These are phyloP conservation scores for Onychomys leucogaster DNA, from an alignment of 2,797 vertebrate species.

Conservation along the genomic window DNA sequence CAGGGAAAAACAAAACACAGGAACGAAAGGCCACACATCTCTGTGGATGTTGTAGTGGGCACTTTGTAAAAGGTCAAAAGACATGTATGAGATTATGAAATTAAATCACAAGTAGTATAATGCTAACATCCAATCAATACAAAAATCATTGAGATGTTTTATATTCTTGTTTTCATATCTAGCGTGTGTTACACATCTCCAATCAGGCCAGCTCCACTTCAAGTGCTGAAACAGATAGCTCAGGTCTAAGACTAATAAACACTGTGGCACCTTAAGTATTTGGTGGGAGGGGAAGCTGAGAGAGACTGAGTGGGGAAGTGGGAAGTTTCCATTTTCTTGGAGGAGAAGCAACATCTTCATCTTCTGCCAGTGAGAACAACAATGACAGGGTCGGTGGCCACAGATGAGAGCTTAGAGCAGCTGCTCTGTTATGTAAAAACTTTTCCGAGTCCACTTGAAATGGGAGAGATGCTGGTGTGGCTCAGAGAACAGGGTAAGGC, in stretches of 20 bases:
- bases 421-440: background rate
- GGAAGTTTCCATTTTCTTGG: background rate
- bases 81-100: background rate
- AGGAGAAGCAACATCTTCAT: background rate
- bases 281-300: background rate
- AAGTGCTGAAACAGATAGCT: background rate
- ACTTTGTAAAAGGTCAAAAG: conserved; percentile 17
- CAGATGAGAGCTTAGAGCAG: background rate
- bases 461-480: background rate
- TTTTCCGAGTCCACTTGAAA: background rate
- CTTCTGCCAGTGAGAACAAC: background rate
- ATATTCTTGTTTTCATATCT: background rate
- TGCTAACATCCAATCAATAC: conserved; percentile 25
- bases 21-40: background rate
- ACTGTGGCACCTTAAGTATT: background rate
- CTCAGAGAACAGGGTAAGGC: background rate
- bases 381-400: background rate
- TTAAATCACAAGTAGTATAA: conserved; percentile 15
- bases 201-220: background rate
- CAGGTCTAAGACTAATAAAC: background rate
- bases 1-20: background rate
- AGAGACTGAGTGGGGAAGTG: background rate
- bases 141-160: conserved; percentile 43
- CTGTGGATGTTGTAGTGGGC: background rate
- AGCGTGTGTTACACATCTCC: background rate